Percentiles rank a stretch among this genome's conserved stretches.
Evolutionary conservation across 2,888 invertebrate species (phyloP).

Genomic region (Limnephilus lunatus): DNA sequence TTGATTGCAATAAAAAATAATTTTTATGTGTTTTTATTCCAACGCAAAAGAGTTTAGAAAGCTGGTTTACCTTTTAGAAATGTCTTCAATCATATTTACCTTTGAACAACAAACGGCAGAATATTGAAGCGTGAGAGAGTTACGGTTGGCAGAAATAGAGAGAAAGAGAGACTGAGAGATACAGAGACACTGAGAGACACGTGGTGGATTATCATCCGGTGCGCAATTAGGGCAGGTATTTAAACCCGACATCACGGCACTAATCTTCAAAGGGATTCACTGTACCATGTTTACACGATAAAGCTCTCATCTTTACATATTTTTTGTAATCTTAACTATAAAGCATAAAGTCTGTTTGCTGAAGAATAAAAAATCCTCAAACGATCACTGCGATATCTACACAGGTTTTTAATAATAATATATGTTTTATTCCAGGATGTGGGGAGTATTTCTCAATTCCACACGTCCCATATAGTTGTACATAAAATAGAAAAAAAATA

Average conservation of each 20-base stretch:
- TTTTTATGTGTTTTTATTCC: too few relatives aligned
- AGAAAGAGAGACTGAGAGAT: neutral
- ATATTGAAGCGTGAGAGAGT: neutral
- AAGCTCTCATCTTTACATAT: neutral
- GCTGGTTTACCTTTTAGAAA: neutral
- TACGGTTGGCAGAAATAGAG: neutral
- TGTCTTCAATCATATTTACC: too few relatives aligned
- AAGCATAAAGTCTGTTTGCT: neutral
- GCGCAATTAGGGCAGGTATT: conserved; percentile 24
- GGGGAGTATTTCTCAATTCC: too few relatives aligned
- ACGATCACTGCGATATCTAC: neutral
- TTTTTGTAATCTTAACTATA: neutral
- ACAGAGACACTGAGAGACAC: neutral
- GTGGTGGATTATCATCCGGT: neutral
- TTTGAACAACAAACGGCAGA: neutral
- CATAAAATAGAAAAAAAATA: too few relatives aligned
- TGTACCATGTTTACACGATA: neutral
- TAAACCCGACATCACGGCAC: conserved; percentile 2
- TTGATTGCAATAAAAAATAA: too few relatives aligned
- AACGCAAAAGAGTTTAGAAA: too few relatives aligned
- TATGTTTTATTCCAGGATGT: too few relatives aligned
- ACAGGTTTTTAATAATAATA: neutral
- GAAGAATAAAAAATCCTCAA: neutral
- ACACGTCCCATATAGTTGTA: too few relatives aligned
- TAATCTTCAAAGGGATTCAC: conserved; percentile 7